Conservation (phyloP, 2,113 vertebrate species). For the Lophius piscatorius region DNA sequence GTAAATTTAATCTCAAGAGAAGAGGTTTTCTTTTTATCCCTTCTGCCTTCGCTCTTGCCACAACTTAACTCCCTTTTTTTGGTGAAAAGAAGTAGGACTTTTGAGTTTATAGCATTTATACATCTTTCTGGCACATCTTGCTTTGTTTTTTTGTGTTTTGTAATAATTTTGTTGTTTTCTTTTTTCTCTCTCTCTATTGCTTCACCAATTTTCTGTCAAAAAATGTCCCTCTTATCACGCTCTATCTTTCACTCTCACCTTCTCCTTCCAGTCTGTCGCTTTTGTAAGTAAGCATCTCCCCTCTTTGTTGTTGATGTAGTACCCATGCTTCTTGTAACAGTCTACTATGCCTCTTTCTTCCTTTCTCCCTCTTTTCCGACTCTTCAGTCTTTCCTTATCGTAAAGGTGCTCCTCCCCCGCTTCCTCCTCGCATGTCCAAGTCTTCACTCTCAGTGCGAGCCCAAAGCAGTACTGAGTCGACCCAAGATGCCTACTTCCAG, state of each 20-base stretch:
- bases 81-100: conserved; percentile 7
- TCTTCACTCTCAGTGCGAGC: conserved; percentile 95
- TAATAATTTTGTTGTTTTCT: conserved; percentile 35
- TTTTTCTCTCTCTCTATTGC: conserved; percentile 18
- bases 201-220: conserved; percentile 6
- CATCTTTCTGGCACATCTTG: conserved; percentile 16
- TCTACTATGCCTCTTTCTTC: conserved; percentile 52
- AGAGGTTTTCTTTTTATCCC: conserved; percentile 31
- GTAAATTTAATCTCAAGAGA: conserved; percentile 36
- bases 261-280: conserved; percentile 47
- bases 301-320: conserved; percentile 14
- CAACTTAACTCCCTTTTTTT: conserved; percentile 18
- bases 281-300: conserved; percentile 60
- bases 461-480: conserved; percentile 98
- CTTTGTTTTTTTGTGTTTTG: conserved; percentile 3
- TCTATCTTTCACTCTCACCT: conserved; percentile 14
- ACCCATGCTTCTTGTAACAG: conserved; percentile 46
- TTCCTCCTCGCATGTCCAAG: conserved; percentile 96
- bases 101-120: conserved; percentile 5
- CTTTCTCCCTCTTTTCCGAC: conserved; percentile 48
- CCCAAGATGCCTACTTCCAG: conserved; percentile 92
- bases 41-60: conserved; percentile 10
- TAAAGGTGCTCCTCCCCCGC: conserved; percentile 93
- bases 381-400: conserved; percentile 93
- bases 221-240: neutral